Conservation (phyloP, 2,888 invertebrate genomes). For the Aleiodes leptofemur region DNA sequence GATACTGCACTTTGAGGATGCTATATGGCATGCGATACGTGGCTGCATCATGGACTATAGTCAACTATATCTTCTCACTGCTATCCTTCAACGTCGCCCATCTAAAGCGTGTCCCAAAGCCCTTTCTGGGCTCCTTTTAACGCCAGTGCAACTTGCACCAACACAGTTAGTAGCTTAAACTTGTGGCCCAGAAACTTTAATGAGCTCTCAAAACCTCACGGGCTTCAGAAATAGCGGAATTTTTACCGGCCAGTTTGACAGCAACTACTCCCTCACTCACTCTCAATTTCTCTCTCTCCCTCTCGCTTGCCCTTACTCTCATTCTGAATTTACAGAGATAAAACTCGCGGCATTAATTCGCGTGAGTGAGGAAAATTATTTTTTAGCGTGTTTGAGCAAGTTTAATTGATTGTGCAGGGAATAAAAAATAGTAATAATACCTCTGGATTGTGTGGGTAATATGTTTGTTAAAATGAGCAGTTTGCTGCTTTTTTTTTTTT, state of each 20-base stretch:
- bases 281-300: background rate
- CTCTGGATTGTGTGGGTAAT: background rate
- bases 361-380: constrained; percentile 1
- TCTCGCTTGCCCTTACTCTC: background rate
- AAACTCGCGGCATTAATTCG: background rate
- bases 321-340: background rate
- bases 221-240: constrained; percentile 44
- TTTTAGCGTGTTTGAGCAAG: constrained; percentile 17
- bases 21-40: constrained; percentile 9
- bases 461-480: background rate
- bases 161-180: constrained; percentile 42
- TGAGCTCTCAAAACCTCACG: constrained; percentile 59
- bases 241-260: constrained; percentile 47
- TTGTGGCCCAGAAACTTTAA: constrained; percentile 60
- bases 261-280: background rate
- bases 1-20: constrained; percentile 8
- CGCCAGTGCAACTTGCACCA: constrained; percentile 15
- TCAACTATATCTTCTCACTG: constrained; percentile 1
- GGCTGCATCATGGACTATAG: constrained; percentile 1
- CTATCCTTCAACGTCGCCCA: constrained; percentile 35
- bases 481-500: background rate
- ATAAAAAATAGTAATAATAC: background rate
- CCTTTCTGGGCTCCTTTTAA: constrained; percentile 23
- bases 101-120: constrained; percentile 40
- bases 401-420: background rate